Evolutionary conservation across 2,888 invertebrate species (phyloP).

Genomic region (Drosophila seclusa): DNA sequence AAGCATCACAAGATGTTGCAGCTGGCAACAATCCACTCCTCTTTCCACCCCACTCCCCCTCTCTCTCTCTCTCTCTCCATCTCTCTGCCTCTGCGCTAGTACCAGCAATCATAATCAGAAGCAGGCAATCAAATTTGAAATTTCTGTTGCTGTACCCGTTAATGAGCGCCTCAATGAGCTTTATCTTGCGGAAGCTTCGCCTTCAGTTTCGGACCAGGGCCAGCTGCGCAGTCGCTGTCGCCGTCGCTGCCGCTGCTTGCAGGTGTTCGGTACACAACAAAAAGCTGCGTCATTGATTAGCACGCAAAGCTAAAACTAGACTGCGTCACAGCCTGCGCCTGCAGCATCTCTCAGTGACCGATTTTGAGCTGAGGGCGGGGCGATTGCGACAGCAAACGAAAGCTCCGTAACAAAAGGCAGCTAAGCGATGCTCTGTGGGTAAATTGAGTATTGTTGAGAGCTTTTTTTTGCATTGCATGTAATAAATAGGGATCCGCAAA

Average conservation of each 20-base stretch:
- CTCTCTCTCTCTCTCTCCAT: background rate
- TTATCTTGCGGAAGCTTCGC: slow-evolving; percentile 60
- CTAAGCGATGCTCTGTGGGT: slow-evolving; percentile 16
- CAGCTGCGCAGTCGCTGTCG: slow-evolving; percentile 52
- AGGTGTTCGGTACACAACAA: slow-evolving; percentile 61
- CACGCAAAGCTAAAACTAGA: slow-evolving; percentile 59
- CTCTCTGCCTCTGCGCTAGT: background rate
- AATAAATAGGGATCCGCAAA: background rate
- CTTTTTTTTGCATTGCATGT: background rate
- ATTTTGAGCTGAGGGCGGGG: background rate
- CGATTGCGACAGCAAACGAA: slow-evolving; percentile 1
- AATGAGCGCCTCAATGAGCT: slow-evolving; percentile 64
- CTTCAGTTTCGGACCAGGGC: slow-evolving; percentile 43
- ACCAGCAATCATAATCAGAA: slow-evolving; percentile 59
- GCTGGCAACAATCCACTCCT: slow-evolving; percentile 39
- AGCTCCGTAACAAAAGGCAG: slow-evolving; percentile 1
- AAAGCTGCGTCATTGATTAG: slow-evolving; percentile 76
- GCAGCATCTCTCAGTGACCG: slow-evolving; percentile 1
- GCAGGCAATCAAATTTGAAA: slow-evolving; percentile 62
- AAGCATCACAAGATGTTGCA: slow-evolving; percentile 47
- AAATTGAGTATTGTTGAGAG: background rate
- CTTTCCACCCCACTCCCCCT: background rate
- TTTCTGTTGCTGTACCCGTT: slow-evolving; percentile 46
- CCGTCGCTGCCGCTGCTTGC: slow-evolving; percentile 37
- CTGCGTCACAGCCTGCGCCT: slow-evolving; percentile 17